Evolutionary conservation across 2,113 vertebrate genomes (phyloP), one percentile per base, ranked within the genome.

Genomic region (Malurus melanocephalus): DNA sequence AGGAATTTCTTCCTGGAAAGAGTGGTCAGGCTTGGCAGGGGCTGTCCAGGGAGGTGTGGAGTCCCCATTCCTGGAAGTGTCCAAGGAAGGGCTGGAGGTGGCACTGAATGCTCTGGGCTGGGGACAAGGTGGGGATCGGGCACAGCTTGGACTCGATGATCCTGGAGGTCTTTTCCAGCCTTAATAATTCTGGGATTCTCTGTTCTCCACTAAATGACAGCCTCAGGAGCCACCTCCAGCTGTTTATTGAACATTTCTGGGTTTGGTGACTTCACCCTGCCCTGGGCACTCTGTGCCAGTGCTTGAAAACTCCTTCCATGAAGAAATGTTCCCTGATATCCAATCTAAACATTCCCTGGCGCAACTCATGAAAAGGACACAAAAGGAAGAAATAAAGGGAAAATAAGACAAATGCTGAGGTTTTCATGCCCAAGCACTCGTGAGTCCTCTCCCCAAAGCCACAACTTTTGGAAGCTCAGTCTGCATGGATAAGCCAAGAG

Each of bases 71-170:
- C 52, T 46, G 45, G 53, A 68, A 19, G 12, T 52, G 46, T 24
- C 6, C 64, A 40, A 13, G 48, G 55, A 53, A n/a, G 0, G 1
- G 1, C 40, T 33, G 61, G 53, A 46, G 0, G 6, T 52, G 67
- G 11, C 67, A 46, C 45, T 46, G 28, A 12, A n/a, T 2, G 59
- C 45, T 51, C 68, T 26, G 60, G 18, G 12, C 32, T 40, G 20
- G n/a, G 1, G n/a, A 52, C 38, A 40, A 38, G 23, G 46, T 10
- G 65, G 6, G 26, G 3, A 5, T 28, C 0, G 0, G 18, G 4
- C 28, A 53, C 20, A 67, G 53, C 0, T 67, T 28, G 40, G 16
- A 22, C 16, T 60, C 4, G 0, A 3, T 73, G 68, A 24, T 32
- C 40, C 48, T 48, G 24, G 24, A 67, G 40, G 12, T 12, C 20